Evolutionary conservation across 2,797 vertebrate species (phyloP).

Genomic region (Australoheros facetus): DNA sequence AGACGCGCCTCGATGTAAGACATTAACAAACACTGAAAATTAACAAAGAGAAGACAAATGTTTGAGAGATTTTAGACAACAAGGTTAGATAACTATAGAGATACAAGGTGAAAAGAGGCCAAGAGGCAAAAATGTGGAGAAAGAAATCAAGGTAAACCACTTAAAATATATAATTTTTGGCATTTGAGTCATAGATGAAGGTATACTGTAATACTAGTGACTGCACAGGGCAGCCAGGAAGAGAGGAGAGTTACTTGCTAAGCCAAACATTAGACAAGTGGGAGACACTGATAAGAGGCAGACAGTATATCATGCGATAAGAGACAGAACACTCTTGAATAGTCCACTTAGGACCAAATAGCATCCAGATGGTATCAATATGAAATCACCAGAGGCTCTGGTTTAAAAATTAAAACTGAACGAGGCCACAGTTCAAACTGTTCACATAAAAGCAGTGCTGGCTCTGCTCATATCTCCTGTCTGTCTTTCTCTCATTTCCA

Average conservation of each 20-base stretch:
- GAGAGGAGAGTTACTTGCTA: slow-evolving; percentile 11
- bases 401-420: slow-evolving; percentile 11
- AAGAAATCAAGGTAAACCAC: neutral
- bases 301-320: slow-evolving; percentile 57
- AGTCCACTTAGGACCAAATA: slow-evolving; percentile 41
- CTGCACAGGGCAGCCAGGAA: slow-evolving; percentile 6
- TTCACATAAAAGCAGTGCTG: neutral
- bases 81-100: no score
- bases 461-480: neutral
- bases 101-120: neutral
- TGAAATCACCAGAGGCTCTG: slow-evolving; percentile 25
- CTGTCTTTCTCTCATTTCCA: neutral
- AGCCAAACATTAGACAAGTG: slow-evolving; percentile 49
- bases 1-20: slow-evolving; percentile 77
- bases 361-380: slow-evolving; percentile 34
- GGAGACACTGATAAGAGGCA: slow-evolving; percentile 65
- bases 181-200: neutral
- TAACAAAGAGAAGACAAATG: neutral
- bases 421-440: neutral
- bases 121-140: neutral
- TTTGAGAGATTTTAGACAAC: neutral
- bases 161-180: neutral
- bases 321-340: slow-evolving; percentile 33
- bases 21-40: slow-evolving; percentile 81
- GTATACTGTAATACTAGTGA: neutral